Evolutionary conservation across 1,140 invertebrate genomes (phyloP).

Genomic region (Acyrthosiphon pisum): DNA sequence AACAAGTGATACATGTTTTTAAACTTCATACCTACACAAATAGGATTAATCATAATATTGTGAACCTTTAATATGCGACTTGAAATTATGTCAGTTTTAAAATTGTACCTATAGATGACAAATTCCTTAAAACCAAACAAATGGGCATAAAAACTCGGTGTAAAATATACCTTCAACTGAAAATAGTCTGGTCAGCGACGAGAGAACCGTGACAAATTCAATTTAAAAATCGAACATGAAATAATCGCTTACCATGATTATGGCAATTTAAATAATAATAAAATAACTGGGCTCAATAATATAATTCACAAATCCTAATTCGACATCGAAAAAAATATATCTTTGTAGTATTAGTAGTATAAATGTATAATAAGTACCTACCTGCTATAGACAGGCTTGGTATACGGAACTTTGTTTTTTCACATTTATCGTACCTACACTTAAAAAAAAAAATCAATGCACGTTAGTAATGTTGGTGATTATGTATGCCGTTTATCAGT

Average conservation of each 20-base stretch:
- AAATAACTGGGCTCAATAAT: not conserved
- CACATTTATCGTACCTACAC: not conserved
- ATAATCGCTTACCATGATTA: not conserved
- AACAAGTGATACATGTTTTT: not conserved
- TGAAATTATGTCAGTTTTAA: not conserved
- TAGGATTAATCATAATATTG: not conserved
- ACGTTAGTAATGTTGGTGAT: not conserved
- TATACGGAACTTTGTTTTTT: not conserved
- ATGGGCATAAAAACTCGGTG: not conserved
- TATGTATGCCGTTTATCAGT: not conserved
- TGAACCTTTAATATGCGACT: not conserved
- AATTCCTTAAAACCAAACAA: not conserved
- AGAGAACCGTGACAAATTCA: not conserved
- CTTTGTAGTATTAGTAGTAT: not conserved
- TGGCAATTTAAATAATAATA: constrained; percentile 16
- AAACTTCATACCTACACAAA: not conserved
- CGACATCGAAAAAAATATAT: not conserved
- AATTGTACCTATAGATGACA: not conserved
- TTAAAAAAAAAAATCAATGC: not conserved
- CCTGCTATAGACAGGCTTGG: not conserved
- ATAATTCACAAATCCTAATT: not conserved
- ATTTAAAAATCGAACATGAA: constrained; percentile 10
- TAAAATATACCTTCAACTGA: not conserved
- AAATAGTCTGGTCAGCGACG: not conserved
- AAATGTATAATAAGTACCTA: not conserved